Conservation (phyloP, 1,140 invertebrate genomes). For the Caenorhabditis remanei region DNA sequence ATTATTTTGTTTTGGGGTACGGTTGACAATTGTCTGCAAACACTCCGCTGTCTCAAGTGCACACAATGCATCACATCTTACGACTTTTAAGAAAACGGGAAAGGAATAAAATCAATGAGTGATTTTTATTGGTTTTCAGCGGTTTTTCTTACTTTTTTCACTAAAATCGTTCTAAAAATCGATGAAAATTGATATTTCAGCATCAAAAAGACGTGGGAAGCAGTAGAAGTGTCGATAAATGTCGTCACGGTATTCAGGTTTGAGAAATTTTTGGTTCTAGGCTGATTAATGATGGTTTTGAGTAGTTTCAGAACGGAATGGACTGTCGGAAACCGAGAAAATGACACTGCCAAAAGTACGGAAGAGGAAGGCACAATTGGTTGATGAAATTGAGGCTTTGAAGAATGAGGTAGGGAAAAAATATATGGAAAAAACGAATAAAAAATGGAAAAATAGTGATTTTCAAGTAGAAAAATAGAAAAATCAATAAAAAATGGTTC, state of each 20-base stretch:
- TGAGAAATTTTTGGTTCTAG: too few relatives aligned
- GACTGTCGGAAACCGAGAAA: constrained; percentile 32
- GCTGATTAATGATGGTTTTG: not conserved
- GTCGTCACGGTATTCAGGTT: constrained; percentile 49
- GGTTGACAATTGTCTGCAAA: constrained; percentile 13
- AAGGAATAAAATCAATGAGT: not conserved
- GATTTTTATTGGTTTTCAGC: not conserved
- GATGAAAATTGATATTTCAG: not conserved
- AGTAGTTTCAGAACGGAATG: constrained; percentile 28
- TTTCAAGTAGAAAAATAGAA: too few relatives aligned
- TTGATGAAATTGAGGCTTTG: constrained; percentile 58
- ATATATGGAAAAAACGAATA: too few relatives aligned
- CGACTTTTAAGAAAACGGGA: not conserved
- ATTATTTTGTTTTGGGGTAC: not conserved
- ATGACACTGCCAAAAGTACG: constrained; percentile 49
- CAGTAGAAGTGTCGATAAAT: not conserved
- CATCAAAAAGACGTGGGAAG: not conserved
- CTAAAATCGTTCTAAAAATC: not conserved
- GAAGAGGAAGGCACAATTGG: constrained; percentile 57
- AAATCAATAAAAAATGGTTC: too few relatives aligned
- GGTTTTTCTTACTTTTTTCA: not conserved
- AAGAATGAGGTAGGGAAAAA: constrained; percentile 50
- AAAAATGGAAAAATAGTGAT: too few relatives aligned
- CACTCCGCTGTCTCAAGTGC: not conserved
- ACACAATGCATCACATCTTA: not conserved